Conservation (phyloP, 2,888 invertebrate species). For the Esperia sulphurella region DNA sequence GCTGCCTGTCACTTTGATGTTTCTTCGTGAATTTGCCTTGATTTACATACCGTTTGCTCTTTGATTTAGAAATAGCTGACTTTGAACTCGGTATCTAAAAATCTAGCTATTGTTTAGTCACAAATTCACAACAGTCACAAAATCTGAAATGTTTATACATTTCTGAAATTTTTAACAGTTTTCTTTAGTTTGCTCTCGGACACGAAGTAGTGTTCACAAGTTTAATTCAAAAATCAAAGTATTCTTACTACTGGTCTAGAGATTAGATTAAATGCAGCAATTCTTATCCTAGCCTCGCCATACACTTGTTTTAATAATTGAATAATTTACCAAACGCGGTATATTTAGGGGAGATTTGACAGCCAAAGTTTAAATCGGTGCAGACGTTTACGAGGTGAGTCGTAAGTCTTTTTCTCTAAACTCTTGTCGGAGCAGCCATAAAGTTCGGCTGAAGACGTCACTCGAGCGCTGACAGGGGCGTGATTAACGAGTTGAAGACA, state of each 20-base stretch:
- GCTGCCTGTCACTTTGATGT: slow-evolving; percentile 62
- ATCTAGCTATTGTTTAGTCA: background rate
- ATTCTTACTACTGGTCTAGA: too few species aligned
- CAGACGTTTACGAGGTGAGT: slow-evolving; percentile 46
- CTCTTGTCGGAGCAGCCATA: slow-evolving; percentile 48
- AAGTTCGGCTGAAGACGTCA: slow-evolving; percentile 52
- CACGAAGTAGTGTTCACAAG: too few species aligned
- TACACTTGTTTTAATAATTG: background rate
- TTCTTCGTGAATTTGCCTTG: slow-evolving; percentile 54
- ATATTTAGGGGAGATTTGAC: slow-evolving; percentile 1
- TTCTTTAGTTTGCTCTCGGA: too few species aligned
- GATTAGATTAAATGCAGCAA: too few species aligned
- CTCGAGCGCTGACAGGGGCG: slow-evolving; percentile 43
- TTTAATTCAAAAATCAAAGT: too few species aligned
- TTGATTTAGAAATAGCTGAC: slow-evolving; percentile 17
- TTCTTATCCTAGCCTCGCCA: too few species aligned
- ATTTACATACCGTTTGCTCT: slow-evolving; percentile 23
- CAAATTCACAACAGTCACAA: too few species aligned
- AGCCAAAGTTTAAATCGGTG: slow-evolving; percentile 39
- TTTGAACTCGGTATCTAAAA: slow-evolving; percentile 13
- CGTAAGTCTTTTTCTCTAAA: slow-evolving; percentile 47
- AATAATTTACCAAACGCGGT: background rate
- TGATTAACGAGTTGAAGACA: slow-evolving; percentile 64
- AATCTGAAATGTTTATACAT: too few species aligned
- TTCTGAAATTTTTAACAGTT: too few species aligned